phyloP scores from a whole-genome alignment of 2,888 invertebrate species.

The Pristionchus maxplancki region DNA sequence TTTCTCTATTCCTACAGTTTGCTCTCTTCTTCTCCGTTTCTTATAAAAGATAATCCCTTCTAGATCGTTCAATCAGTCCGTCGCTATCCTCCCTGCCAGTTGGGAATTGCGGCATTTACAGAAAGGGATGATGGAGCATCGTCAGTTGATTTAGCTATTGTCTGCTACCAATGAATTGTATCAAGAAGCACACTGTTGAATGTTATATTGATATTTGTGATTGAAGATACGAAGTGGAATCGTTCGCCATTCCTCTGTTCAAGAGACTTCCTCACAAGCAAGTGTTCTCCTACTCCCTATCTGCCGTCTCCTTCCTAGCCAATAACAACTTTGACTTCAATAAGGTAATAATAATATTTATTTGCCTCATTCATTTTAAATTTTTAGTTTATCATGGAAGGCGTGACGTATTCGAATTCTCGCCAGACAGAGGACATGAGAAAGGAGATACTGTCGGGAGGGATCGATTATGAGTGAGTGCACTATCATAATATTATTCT shows the following conservation, averaged over 20 bases:
- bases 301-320: conserved; percentile 57
- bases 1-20: neutral
- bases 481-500: too few species aligned
- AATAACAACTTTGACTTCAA: conserved; percentile 63
- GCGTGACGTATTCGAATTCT: conserved; percentile 51
- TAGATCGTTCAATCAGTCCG: conserved; percentile 51
- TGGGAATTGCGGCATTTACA: conserved; percentile 51
- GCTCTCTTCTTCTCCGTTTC: neutral
- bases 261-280: conserved; percentile 54
- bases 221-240: conserved; percentile 56
- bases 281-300: conserved; percentile 54
- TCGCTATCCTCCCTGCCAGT: conserved; percentile 52
- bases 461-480: conserved; percentile 53
- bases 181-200: too few species aligned
- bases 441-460: conserved; percentile 51
- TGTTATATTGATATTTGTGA: too few species aligned
- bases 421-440: conserved; percentile 33
- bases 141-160: neutral
- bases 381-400: conserved; percentile 51
- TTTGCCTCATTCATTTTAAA: neutral
- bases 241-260: conserved; percentile 55
- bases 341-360: conserved; percentile 51
- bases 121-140: conserved; percentile 47
- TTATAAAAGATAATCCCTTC: neutral
- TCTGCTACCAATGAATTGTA: too few species aligned